Percentiles rank a stretch among this genome's conserved stretches.
Conservation (phyloP, 2,113 vertebrate species). For the Chaetorhynchus papuensis region DNA sequence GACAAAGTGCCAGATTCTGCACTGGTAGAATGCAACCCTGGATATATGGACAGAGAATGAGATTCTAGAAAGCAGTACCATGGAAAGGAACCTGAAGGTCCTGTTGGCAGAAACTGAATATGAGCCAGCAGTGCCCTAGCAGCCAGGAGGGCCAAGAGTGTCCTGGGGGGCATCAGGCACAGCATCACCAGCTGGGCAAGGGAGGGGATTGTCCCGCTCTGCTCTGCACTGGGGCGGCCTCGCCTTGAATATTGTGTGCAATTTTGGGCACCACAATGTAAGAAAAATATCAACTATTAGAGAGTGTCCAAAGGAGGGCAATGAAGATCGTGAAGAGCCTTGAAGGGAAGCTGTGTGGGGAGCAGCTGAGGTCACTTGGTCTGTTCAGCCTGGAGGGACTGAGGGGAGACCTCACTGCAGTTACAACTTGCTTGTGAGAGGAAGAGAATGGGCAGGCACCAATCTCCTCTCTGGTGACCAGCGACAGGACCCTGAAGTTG, state of each 20-base stretch:
- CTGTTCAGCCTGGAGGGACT: not conserved
- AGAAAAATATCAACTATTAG: not conserved
- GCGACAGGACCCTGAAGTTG: not conserved
- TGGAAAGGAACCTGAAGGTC: rapidly evolving
- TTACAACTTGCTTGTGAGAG: not conserved
- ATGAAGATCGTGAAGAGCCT: not conserved
- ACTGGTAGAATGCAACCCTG: not conserved
- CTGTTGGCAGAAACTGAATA: not conserved
- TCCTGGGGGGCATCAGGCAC: not conserved
- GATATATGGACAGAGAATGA: not conserved
- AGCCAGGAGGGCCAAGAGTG: rapidly evolving
- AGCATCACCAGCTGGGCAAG: rapidly evolving
- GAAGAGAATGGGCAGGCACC: not conserved
- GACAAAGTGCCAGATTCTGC: not conserved
- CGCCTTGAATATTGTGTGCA: not conserved
- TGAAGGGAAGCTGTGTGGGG: rapidly evolving
- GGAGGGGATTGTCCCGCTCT: rapidly evolving
- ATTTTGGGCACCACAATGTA: not conserved
- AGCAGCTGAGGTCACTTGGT: not conserved
- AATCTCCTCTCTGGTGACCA: not conserved
- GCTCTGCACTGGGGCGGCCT: not conserved
- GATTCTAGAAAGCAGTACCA: not conserved
- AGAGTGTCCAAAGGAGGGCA: not conserved
- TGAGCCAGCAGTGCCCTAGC: not conserved
- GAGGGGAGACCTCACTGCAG: not conserved